phyloP scores from a whole-genome alignment of 2,113 vertebrate genomes.

The Bungarus multicinctus region DNA sequence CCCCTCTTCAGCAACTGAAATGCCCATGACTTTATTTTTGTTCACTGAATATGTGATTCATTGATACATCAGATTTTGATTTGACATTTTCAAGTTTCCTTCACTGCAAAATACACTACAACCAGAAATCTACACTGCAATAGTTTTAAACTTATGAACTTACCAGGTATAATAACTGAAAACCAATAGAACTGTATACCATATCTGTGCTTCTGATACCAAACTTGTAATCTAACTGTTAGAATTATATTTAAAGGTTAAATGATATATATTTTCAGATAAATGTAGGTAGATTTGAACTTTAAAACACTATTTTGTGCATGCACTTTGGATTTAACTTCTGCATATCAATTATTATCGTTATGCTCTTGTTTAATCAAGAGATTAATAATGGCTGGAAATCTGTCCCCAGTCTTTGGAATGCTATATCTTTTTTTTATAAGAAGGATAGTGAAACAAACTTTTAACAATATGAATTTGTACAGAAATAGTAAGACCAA shows the following conservation, averaged over 20 bases:
- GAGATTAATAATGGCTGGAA: neutral
- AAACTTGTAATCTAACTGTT: neutral
- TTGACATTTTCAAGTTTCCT: neutral
- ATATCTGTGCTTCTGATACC: neutral
- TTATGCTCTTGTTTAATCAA: neutral
- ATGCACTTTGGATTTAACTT: neutral
- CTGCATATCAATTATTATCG: neutral
- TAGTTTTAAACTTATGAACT: neutral
- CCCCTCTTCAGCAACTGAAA: constrained; percentile 13
- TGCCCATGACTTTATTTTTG: accelerated
- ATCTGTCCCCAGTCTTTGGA: neutral
- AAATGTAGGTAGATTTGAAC: neutral
- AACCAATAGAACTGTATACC: neutral
- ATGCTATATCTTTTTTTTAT: neutral
- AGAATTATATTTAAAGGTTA: neutral
- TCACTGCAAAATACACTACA: neutral
- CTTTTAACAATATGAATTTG: neutral
- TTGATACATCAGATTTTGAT: accelerated
- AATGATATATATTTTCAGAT: neutral
- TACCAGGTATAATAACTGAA: neutral
- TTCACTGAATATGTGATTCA: neutral
- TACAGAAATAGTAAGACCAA: neutral
- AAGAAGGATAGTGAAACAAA: neutral
- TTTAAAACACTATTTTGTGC: neutral
- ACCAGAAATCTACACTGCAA: neutral